phyloP scores from a whole-genome alignment of 1,140 invertebrate genomes.

The Neodiprion lecontei region DNA sequence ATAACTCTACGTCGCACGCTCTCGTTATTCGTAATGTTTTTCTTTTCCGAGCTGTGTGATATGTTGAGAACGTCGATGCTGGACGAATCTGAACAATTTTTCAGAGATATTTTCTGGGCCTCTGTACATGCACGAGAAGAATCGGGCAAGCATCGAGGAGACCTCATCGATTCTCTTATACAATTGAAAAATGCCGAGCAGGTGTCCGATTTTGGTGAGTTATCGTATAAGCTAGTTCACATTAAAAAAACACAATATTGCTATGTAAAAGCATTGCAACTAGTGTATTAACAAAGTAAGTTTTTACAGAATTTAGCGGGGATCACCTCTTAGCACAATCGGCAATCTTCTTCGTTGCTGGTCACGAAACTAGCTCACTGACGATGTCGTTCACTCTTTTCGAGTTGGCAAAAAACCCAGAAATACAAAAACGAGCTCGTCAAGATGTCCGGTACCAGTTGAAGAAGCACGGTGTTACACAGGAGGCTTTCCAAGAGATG shows the following conservation, averaged over 20 bases:
- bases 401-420: conserved; percentile 49
- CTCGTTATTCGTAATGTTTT: conserved; percentile 47
- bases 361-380: conserved; percentile 63
- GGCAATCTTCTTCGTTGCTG: conserved; percentile 57
- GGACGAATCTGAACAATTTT: conserved; percentile 39
- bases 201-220: conserved; percentile 48
- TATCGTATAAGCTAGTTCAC: not conserved
- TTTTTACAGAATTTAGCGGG: conserved; percentile 33
- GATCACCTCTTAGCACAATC: conserved; percentile 44
- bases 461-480: conserved; percentile 28
- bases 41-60: conserved; percentile 49
- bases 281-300: conserved; percentile 12
- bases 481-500: conserved; percentile 38
- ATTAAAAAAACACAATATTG: not conserved
- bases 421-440: conserved; percentile 54
- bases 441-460: conserved; percentile 65
- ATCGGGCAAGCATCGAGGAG: conserved; percentile 45
- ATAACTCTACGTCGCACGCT: conserved; percentile 57
- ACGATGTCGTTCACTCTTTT: conserved; percentile 53
- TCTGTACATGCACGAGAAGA: conserved; percentile 46
- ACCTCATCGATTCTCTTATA: conserved; percentile 54
- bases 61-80: conserved; percentile 41
- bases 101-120: conserved; percentile 51
- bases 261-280: not conserved
- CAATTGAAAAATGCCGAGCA: conserved; percentile 49